A percentile compares a stretch with the other conserved stretches of the same genome.
Conservation (phyloP, 2,113 vertebrate genomes). For the Indri indri region DNA sequence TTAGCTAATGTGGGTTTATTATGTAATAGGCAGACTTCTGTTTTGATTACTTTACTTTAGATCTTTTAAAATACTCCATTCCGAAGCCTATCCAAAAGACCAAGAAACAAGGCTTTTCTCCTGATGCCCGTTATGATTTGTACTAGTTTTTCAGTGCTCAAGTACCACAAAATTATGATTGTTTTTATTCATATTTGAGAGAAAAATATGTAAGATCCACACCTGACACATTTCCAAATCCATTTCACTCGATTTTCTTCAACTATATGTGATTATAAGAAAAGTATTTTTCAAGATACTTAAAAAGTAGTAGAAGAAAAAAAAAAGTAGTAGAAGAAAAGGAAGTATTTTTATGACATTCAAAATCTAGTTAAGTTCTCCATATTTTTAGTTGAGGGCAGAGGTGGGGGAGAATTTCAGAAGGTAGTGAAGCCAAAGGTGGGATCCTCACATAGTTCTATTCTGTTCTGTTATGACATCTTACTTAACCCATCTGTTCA, state of each 20-base stretch:
- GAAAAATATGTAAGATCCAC: background rate
- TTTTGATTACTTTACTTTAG: background rate
- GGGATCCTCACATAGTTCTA: background rate
- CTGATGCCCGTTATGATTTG: background rate
- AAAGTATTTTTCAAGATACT: slow-evolving; percentile 8
- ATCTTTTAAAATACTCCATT: slow-evolving; percentile 22
- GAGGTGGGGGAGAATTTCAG: background rate
- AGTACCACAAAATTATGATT: background rate
- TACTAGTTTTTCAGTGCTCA: background rate
- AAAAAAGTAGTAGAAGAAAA: background rate
- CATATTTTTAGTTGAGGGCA: slow-evolving; percentile 1
- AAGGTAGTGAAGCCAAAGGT: background rate
- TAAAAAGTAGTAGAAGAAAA: background rate
- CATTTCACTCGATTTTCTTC: background rate
- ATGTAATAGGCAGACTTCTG: background rate
- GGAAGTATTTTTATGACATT: slow-evolving; percentile 22
- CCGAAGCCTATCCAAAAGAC: background rate
- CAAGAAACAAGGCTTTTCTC: background rate
- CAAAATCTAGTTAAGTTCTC: background rate
- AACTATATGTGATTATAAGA: background rate
- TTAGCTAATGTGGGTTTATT: background rate
- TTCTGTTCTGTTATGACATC: background rate
- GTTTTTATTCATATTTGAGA: background rate
- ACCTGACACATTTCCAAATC: background rate
- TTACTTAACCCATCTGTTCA: background rate